Conservation (phyloP, 2,888 invertebrate species). For the Amphipoea lucens region DNA sequence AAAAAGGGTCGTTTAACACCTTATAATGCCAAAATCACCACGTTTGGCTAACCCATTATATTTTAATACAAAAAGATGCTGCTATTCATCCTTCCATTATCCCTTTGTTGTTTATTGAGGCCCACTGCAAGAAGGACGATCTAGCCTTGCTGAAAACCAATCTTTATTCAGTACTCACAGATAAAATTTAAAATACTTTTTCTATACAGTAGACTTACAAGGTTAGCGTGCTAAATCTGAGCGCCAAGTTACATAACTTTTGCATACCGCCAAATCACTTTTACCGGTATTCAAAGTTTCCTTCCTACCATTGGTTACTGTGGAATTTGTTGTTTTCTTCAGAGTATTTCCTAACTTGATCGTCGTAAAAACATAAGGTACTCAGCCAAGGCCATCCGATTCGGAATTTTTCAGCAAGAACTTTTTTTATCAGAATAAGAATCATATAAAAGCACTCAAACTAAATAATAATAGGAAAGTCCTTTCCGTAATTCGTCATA, state of each 20-base stretch:
- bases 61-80: neutral
- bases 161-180: neutral
- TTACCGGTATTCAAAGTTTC: conserved; percentile 25
- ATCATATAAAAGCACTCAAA: conserved; percentile 27
- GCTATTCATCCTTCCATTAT: neutral
- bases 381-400: conserved; percentile 18
- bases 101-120: neutral
- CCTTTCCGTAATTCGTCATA: conserved; percentile 45
- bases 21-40: neutral
- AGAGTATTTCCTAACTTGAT: conserved; percentile 30
- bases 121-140: neutral
- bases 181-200: neutral
- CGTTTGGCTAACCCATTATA: neutral
- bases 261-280: conserved; percentile 24
- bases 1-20: neutral
- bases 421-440: conserved; percentile 28
- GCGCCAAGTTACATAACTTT: conserved; percentile 20
- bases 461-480: conserved; percentile 36
- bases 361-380: conserved; percentile 26
- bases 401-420: conserved; percentile 9
- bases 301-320: conserved; percentile 5
- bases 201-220: neutral
- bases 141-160: neutral
- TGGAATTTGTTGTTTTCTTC: conserved; percentile 6
- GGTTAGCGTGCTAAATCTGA: conserved; percentile 7